A percentile compares a stretch with the other conserved stretches of the same genome.
phyloP scores from a whole-genome alignment of 1,140 invertebrate species.

The Paracyclopina nana region DNA sequence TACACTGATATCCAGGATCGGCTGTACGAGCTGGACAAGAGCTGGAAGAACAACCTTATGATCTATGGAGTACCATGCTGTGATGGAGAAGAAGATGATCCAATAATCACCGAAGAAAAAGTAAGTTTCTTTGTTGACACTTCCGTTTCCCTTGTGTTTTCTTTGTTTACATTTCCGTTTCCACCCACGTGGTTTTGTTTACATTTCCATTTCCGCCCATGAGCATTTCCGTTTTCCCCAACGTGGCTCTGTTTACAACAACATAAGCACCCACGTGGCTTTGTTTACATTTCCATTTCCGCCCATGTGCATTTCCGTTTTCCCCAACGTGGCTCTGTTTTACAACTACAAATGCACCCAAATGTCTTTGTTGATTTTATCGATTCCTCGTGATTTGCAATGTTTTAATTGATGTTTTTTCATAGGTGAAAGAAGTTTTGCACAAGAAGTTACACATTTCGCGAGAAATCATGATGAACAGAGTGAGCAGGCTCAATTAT shows the following conservation, averaged over 20 bases:
- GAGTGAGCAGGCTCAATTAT: conserved; percentile 7
- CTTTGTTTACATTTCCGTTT: not conserved
- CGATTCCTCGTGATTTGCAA: not conserved
- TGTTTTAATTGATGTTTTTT: not conserved
- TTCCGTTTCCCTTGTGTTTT: not conserved
- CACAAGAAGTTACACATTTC: conserved; percentile 13
- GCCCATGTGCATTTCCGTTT: not conserved
- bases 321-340: not conserved
- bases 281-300: not conserved
- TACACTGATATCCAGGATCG: conserved; percentile 16
- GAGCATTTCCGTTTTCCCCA: no score
- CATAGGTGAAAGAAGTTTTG: conserved; percentile 4
- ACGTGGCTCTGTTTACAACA: not conserved
- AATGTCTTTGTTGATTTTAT: not conserved
- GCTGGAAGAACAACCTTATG: conserved; percentile 15
- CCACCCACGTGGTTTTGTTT: not conserved
- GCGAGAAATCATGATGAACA: conserved; percentile 6
- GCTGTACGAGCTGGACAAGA: conserved; percentile 15
- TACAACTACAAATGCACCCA: not conserved
- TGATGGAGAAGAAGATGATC: conserved; percentile 10
- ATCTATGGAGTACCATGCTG: conserved; percentile 8
- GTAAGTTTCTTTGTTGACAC: no score
- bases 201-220: no score
- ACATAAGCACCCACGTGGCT: not conserved
- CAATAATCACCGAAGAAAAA: not conserved